Evolutionary conservation across 2,888 invertebrate species (phyloP), one percentile per base, ranked within the genome.

Genomic region (Drosophila demipolita): DNA sequence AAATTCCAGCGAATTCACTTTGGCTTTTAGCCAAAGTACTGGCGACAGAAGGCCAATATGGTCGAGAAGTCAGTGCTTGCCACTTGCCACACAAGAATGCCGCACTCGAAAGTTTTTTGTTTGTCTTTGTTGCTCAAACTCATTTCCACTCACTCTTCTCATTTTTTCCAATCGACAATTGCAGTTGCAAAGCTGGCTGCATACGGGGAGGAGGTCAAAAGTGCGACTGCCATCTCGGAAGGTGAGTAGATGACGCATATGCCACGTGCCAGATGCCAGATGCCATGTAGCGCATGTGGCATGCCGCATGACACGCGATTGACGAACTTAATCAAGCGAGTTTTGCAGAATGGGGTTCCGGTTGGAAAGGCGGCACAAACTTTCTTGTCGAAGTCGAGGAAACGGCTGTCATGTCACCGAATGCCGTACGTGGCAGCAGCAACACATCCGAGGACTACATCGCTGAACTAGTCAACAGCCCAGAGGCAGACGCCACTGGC

Each of bases 341-440:
- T 58, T 71, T 67, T 55, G 17, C 78, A 93, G 93, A 93, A 92
- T 93, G 93, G 93, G 93, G 92, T 76, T 92, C 93, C 61, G 93
- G 92, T 60, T 92, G 92, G 92, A 86, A 83, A 60, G 92, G 93
- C 60, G 93, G 92, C 70, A 91, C 93, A 73, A 92, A 91, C 74
- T 92, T 93, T 73, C 90, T 93, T 55, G 92, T 93, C 59, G 93
- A 93, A 88, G 92, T 93, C 77, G 92, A 93, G 73, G 91, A 93
- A 82, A 91, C 92, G 54, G 86, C 89, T 23, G 78, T 89, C 76
- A 82, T 82, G 66, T 75, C 90, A 40, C 69, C 87, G 9, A 70
- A 75, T 38, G 66, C 61, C 1, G 71, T 83, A 57, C 66, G 53
- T 20, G 67, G 74, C 52, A 73, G 63, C 63, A 77, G 57, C 66